Conservation (phyloP, 2,888 invertebrate genomes). For the Diarsia brunnea region DNA sequence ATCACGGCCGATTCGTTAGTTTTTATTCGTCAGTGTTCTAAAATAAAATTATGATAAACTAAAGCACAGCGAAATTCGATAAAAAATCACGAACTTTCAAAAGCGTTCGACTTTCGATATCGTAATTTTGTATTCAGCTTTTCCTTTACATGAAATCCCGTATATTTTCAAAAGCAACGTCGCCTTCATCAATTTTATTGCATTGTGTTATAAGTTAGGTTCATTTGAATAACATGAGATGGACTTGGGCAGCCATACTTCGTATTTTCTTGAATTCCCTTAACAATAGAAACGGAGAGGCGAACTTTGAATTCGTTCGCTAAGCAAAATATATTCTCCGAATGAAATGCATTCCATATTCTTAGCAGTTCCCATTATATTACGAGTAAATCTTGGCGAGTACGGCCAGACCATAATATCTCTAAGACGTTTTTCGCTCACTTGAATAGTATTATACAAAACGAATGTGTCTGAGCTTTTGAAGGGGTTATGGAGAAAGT, state of each 20-base stretch:
- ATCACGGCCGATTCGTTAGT: not conserved
- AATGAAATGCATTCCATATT: constrained; percentile 64
- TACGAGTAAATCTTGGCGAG: constrained; percentile 44
- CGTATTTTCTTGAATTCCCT: constrained; percentile 57
- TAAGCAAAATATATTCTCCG: constrained; percentile 63
- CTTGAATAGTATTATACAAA: constrained; percentile 42
- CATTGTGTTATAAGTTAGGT: constrained; percentile 62
- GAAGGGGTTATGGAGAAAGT: not conserved
- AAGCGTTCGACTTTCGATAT: constrained; percentile 16
- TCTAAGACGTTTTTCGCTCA: constrained; percentile 36
- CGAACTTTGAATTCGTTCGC: constrained; percentile 62
- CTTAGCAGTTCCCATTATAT: constrained; percentile 58
- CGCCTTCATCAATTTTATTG: constrained; percentile 60
- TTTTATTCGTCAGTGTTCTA: not conserved
- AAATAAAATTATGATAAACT: not conserved
- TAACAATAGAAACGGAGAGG: constrained; percentile 59
- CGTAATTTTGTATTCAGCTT: constrained; percentile 27
- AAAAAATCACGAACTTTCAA: constrained; percentile 13
- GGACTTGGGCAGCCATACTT: constrained; percentile 50
- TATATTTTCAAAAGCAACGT: constrained; percentile 56
- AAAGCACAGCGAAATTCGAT: not conserved
- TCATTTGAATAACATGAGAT: constrained; percentile 71
- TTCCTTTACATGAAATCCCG: constrained; percentile 32
- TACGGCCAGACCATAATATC: constrained; percentile 37
- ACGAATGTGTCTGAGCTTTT: constrained; percentile 37